Evolutionary conservation across 2,113 vertebrate species (phyloP).

Genomic region (Mus pahari): DNA sequence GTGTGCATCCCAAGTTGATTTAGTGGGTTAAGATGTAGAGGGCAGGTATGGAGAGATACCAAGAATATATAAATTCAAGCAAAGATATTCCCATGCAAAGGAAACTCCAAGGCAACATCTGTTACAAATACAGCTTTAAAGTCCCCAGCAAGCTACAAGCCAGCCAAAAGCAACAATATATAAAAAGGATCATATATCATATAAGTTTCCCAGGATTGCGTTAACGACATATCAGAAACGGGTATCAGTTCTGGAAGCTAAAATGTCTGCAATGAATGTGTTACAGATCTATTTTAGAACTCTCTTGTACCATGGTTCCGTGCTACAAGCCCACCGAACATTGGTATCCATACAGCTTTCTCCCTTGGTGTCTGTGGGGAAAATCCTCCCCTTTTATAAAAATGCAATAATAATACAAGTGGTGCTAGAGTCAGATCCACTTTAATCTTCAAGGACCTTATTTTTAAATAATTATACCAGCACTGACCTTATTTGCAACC

Average conservation of each 20-base stretch:
- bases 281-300: not conserved
- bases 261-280: not conserved
- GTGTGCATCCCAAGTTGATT: not conserved
- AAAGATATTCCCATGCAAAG: constrained; percentile 17
- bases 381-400: not conserved
- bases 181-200: constrained; percentile 20
- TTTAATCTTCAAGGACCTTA: not conserved
- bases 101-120: constrained; percentile 42
- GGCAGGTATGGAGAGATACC: constrained; percentile 25
- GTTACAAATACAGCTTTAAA: constrained; percentile 43
- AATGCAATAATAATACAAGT: not conserved
- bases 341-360: not conserved
- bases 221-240: not conserved
- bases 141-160: constrained; percentile 15
- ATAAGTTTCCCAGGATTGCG: not conserved
- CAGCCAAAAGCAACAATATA: constrained; percentile 34
- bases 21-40: not conserved
- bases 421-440: not conserved
- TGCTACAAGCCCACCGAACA: not conserved
- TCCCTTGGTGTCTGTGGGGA: not conserved
- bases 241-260: not conserved
- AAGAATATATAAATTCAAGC: constrained; percentile 37
- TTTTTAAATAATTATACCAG: constrained; percentile 21
- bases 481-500: not conserved
- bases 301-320: not conserved